Base-by-base conservation (phyloP, 2,113 vertebrate genomes). In the Siphamia tubifer region DNA sequence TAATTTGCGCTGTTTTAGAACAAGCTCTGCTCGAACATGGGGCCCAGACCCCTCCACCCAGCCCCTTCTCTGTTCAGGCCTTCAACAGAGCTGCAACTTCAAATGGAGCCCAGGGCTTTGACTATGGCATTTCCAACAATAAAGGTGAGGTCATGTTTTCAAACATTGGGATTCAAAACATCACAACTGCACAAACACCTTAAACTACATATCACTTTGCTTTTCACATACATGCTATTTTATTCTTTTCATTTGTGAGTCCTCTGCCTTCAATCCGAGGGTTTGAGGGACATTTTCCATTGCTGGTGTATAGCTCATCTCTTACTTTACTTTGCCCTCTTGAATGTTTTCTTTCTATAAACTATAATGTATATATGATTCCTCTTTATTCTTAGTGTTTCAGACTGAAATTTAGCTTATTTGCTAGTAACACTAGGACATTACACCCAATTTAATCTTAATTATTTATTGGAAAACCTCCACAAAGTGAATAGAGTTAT, bases 91-190 rank as follows among this genome's bases (percentile, higher is more conserved):
- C 91, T 12, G 84, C 95, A 17, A 91, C 87, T 30, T 90, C 92
- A 57, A 95, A 91, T 72, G 96, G 95, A 30, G 94, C 95, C 8
- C 95, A 98, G 87, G 98, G 98, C 74, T 98, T 98, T 87, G 98
- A 99, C 89, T 99, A 99, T 57, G 95, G 96, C 68, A 94, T 99
- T 61, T 94, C 95, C 85, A 98, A 97, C 93, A 96, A 95, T 86
- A 98, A 97, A 98, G 97, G 98, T 99, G 90, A 90, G 92, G 38
- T 12, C 21, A 44, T 2, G 20, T 4, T 6, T 6, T 28, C 20
- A 27, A 28, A 4, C 1, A 30, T 15, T 43, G 5, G 5, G 7
- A 25, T 49, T 27, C 1, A 27, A 52, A 1, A 45, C 36, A 20
- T 0, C 12, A 19, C 19, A 39, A 6, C 27, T 16, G 34, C 19